phyloP scores from a whole-genome alignment of 2,797 vertebrate species.

The Tinamus major region DNA sequence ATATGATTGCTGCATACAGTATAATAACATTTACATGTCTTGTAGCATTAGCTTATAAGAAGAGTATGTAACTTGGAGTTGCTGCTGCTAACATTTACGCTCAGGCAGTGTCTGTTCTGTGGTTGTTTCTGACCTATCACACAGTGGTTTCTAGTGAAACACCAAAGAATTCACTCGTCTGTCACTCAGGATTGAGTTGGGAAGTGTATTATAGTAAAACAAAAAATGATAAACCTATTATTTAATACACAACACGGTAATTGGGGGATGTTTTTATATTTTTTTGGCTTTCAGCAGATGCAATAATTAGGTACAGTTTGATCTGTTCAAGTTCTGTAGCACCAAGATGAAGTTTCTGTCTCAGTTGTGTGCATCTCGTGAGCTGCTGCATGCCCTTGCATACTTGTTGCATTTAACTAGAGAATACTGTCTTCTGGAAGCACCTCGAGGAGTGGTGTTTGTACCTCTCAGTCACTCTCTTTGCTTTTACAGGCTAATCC shows the following conservation, averaged over 20 bases:
- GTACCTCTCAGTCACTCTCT: neutral
- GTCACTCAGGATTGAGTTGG: slow-evolving; percentile 14
- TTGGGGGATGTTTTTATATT: neutral
- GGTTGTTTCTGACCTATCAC: slow-evolving; percentile 8
- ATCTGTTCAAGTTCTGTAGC: neutral
- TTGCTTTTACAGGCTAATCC: neutral
- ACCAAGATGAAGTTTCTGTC: neutral
- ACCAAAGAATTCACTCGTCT: slow-evolving; percentile 1
- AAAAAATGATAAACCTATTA: neutral
- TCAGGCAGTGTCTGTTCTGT: neutral
- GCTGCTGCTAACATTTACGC: neutral
- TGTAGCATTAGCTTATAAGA: neutral
- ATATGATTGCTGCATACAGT: rapidly evolving
- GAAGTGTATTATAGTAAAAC: neutral
- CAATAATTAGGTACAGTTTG: neutral
- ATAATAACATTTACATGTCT: neutral
- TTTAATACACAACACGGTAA: neutral
- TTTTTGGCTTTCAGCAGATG: neutral
- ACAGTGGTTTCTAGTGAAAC: neutral
- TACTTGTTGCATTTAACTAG: neutral
- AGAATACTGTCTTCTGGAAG: rapidly evolving
- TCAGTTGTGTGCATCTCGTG: neutral
- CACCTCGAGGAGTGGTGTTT: neutral
- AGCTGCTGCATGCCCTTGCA: neutral
- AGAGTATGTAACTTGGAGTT: neutral